Percentiles rank a stretch among this genome's conserved stretches.
These are phyloP conservation scores for Vulpes ferrilata DNA, from an alignment of 2,113 vertebrate species.

Conservation along the genomic window DNA sequence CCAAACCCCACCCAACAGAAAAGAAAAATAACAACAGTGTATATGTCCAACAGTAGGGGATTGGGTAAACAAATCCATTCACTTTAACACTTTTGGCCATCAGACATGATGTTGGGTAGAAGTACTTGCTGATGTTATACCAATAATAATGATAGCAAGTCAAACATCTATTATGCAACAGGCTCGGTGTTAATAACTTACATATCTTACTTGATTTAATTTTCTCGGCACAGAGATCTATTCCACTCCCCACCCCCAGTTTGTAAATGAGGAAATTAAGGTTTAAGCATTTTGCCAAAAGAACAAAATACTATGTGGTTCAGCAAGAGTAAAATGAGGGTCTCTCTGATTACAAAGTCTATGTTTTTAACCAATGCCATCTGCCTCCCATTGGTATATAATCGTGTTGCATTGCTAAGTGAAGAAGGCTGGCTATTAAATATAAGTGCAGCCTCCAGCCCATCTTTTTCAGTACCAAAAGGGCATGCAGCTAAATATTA, in stretches of 20 bases:
- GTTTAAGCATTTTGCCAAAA: neutral
- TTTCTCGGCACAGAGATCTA: neutral
- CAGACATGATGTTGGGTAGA: neutral
- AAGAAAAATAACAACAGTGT: neutral
- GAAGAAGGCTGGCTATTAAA: neutral
- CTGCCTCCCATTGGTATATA: neutral
- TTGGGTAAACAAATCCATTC: neutral
- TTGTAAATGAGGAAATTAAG: constrained; percentile 56
- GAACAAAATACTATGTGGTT: neutral
- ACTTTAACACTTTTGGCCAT: neutral
- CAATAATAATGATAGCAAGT: neutral
- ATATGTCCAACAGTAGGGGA: neutral
- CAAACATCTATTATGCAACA: neutral
- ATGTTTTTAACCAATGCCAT: neutral
- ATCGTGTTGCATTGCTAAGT: neutral
- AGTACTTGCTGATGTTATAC: neutral
- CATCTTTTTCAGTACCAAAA: constrained; percentile 27
- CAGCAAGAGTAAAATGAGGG: neutral
- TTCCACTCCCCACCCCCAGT: neutral
- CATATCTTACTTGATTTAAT: constrained; percentile 34
- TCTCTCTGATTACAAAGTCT: neutral
- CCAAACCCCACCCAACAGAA: neutral
- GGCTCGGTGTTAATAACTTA: neutral
- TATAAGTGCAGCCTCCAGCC: neutral
- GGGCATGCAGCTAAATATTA: constrained; percentile 52